Conservation (phyloP, 2,113 vertebrate genomes). For the Carollia perspicillata region DNA sequence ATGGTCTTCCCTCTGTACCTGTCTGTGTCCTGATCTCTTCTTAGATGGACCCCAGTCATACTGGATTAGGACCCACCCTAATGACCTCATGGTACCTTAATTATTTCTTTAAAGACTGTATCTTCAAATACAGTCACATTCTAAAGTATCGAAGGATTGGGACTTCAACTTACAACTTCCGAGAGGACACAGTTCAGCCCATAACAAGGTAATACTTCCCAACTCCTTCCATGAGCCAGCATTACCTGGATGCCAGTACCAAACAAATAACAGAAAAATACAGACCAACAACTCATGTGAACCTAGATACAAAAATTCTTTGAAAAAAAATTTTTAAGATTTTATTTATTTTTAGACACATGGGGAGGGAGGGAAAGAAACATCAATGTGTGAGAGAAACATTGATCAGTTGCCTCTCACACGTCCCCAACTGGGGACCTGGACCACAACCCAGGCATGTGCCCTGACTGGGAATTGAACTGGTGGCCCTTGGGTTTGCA, state of each 20-base stretch:
- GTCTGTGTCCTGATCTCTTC: background rate
- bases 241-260: background rate
- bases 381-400: too few relatives aligned
- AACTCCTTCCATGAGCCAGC: background rate
- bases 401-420: too few relatives aligned
- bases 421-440: too few relatives aligned
- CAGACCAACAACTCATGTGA: background rate
- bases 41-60: background rate
- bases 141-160: background rate
- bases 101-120: background rate
- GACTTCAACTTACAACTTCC: background rate
- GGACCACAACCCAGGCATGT: too few relatives aligned
- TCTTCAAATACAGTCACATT: background rate
- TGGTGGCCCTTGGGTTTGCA: too few relatives aligned
- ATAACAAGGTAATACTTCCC: background rate
- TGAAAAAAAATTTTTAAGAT: background rate
- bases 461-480: too few relatives aligned
- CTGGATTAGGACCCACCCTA: background rate
- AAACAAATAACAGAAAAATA: background rate
- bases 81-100: background rate
- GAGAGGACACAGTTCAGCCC: background rate
- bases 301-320: background rate
- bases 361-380: too few relatives aligned
- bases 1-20: background rate
- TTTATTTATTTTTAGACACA: too few relatives aligned